Evolutionary conservation across 1,140 invertebrate genomes (phyloP), one percentile per base, ranked within the genome.

Genomic region (Hycleus phaleratus): DNA sequence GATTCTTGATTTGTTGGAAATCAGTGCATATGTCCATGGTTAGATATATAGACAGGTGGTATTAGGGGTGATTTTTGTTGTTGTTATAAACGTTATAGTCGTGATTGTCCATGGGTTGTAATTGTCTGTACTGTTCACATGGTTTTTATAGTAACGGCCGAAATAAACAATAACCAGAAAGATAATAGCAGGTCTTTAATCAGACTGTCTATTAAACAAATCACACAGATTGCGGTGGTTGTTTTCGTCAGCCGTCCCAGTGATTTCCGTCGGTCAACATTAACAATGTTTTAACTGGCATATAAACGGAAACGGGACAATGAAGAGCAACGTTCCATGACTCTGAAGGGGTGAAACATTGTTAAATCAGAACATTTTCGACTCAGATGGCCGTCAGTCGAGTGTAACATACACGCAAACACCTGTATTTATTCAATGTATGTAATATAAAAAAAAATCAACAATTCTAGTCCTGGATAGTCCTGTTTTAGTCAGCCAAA

Each of bases 251-350:
- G 43, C 51, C 51, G 51, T 53, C 51, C 50, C 59, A 39, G 53
- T 61, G 53, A 53, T 57, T 57, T 61, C 59, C 54, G 49, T 44
- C 59, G 52, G 59, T 61, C 56, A 57, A 53, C 51, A 50, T 56
- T 61, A 47, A 52, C 49, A 61, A 61, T 61, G 59, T 57, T 57
- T 61, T 61, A 61, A 61, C 25, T 54, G 50, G 47, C 59, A 54
- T 39, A 38, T 61, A 61, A 56, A 61, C 59, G 59, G 59, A 61
- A 61, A 46, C 54, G 26, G 45, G 46, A 61, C 59, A 61, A 61
- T 53, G 51, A 53, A 53, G 51, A 53, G 42, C 51, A 53, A 38
- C 51, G 51, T 53, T 53, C 51, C 53, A 56, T 56, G 45, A 48
- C 46, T 56, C 42, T 46, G 43, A 48, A 56, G 53, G 46, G 53